These are phyloP conservation scores for Pseudococcus jackbeardsleyi DNA, from an alignment of 2,888 invertebrate species.

Conservation along the genomic window DNA sequence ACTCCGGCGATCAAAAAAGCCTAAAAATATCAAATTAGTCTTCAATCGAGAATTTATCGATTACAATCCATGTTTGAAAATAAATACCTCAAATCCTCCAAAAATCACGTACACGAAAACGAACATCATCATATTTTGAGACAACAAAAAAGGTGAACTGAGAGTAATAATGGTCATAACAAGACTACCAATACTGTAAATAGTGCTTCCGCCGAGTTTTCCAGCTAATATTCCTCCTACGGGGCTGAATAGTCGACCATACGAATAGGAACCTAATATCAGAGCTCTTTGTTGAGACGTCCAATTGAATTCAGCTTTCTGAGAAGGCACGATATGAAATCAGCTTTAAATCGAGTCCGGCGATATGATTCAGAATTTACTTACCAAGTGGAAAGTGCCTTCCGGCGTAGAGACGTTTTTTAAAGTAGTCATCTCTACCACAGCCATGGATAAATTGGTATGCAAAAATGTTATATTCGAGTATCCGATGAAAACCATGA, in stretches of 20 bases:
- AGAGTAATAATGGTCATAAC: conserved; percentile 84
- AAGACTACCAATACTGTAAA: conserved; percentile 85
- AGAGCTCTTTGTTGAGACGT: conserved; percentile 82
- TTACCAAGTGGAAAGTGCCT: not conserved
- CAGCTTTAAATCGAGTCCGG: not conserved
- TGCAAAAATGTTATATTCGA: not conserved
- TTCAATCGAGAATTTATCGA: too few relatives aligned
- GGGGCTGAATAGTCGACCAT: conserved; percentile 88
- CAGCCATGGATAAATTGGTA: not conserved
- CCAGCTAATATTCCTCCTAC: conserved; percentile 87
- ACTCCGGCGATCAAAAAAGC: not conserved
- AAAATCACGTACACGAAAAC: not conserved
- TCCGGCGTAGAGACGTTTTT: not conserved
- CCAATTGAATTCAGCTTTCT: conserved; percentile 87
- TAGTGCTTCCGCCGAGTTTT: conserved; percentile 83
- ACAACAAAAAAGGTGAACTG: conserved; percentile 77
- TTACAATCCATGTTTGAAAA: too few relatives aligned
- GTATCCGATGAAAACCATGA: not conserved
- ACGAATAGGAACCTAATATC: conserved; percentile 89
- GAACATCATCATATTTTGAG: not conserved
- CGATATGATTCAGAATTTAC: not conserved
- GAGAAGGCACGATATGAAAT: conserved; percentile 65
- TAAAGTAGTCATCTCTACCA: not conserved
- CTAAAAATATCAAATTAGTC: not conserved
- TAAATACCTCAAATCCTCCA: conserved; percentile 33